Base-by-base conservation (phyloP, 2,888 invertebrate genomes). In the Watsonalla binaria region DNA sequence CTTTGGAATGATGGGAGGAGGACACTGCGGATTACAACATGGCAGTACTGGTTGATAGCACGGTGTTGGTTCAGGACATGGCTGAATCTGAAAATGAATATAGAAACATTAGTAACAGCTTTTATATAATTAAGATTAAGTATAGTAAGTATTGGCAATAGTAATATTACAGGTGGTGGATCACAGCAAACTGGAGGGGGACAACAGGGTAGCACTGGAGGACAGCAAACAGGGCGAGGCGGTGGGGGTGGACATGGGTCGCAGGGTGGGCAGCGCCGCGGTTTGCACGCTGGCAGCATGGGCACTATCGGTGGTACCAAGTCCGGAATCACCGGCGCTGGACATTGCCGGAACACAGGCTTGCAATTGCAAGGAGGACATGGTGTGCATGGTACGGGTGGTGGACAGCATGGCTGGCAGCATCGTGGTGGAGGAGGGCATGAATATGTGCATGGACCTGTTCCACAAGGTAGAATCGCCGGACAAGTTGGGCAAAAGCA, bases 1-100 rank as follows among this genome's bases (percentile, higher is more conserved):
- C 57, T 89, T 89, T 0, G 90, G 90, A 37, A 89, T 45, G 46
- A 91, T 91, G 8, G 92, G 92, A 0, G 92, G 84, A 5, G 92
- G 92, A 61, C 91, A 91, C 58, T 91, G 88, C 0, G 92, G 91
- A 55, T 90, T 90, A 66, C 82, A 86, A 65, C 86, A 83, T 1
- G 90, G 90, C 35, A 90, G 61, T 5, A 88, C 84, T 42, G 90
- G 90, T 57, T 84, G 86, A 57, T 84, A 86, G 62, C 88, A 90
- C 0, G 79, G 80, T 14, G 71, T 85, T 13, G 77, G 92, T 64
- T 82, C 90, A 59, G 76, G 92, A 68, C 80, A 89, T 51, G 78
- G 89, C 66, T 70, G 68, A 0, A 86, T 64, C 89, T 90, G 78
- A 9, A 75, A 80, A 55, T 35, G 8, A 33, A 46, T 39, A 54